Evolutionary conservation across 1,140 invertebrate species (phyloP), one percentile per base, ranked within the genome.

Genomic region (Drosophila erecta): DNA sequence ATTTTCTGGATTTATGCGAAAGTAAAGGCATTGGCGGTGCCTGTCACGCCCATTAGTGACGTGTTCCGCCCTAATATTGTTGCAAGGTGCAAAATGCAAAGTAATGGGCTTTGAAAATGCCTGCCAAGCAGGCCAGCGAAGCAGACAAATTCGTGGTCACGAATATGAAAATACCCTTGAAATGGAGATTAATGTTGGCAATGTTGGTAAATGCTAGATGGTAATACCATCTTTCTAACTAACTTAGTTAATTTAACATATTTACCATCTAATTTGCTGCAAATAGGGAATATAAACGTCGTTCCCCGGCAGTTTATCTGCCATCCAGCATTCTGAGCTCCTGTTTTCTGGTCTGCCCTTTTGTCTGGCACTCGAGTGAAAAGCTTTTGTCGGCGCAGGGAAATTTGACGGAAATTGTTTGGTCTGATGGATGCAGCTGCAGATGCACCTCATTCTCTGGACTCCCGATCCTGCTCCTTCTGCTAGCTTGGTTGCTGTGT

Each of bases 381-480:
- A 87, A 87, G 84, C 79, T 87, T 87, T 89, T 84, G 84, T 83
- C 79, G 81, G 84, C 84, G 72, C 84, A 70, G 89, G 84, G 84
- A 87, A 89, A 89, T 87, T 89, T 84, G 84, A 87, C 84, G 83
- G 84, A 87, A 87, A 87, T 87, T 87, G 83, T 89, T 85, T 73
- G 84, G 67, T 73, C 84, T 84, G 84, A 89, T 87, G 85, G 83
- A 89, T 87, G 79, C 79, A 61, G 54, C 38, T 60, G 55, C 79
- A 58, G 54, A 43, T 60, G 55, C 30, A 44, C 7, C 58, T 44
- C 41, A 4, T 65, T 10, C 43, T 49, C 47, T 2, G 10, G 30
- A 30, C 47, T 33, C 49, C 30, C 55, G 49, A 57, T 55, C 27
- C 44, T 33, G 56, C 33, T 58, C 35, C 24, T 35, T 24, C 15